Conservation (phyloP, 2,888 invertebrate genomes). For the Pterostichus niger region DNA sequence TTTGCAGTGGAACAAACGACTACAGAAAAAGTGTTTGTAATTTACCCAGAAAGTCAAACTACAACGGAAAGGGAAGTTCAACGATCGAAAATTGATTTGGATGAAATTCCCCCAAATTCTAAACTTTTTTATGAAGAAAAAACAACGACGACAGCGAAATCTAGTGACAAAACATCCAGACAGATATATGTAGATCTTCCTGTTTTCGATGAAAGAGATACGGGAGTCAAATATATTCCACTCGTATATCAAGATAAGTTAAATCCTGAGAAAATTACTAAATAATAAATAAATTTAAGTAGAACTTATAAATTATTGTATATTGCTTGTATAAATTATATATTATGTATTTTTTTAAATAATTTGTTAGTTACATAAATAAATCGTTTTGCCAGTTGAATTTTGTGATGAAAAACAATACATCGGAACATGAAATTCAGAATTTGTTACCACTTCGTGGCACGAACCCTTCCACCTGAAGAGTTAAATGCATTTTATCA, state of each 20-base stretch:
- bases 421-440: too few relatives aligned
- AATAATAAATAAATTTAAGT: constrained; percentile 15
- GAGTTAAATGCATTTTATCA: too few relatives aligned
- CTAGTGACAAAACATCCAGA: constrained; percentile 69
- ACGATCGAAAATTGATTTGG: too few relatives aligned
- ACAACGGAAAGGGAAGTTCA: background rate
- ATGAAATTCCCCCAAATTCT: constrained; percentile 50
- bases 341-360: too few relatives aligned
- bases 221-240: constrained; percentile 75
- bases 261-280: constrained; percentile 62
- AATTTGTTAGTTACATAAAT: too few relatives aligned
- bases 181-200: constrained; percentile 75
- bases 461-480: too few relatives aligned
- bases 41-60: constrained; percentile 44
- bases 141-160: constrained; percentile 27
- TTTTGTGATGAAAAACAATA: too few relatives aligned
- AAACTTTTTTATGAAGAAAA: constrained; percentile 28
- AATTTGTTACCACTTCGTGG: too few relatives aligned
- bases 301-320: too few relatives aligned
- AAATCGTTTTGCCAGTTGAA: too few relatives aligned
- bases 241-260: constrained; percentile 68
- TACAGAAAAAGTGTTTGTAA: constrained; percentile 50
- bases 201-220: constrained; percentile 73
- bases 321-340: too few relatives aligned
- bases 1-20: background rate